phyloP scores from a whole-genome alignment of 2,797 vertebrate genomes.

The Tinamus major region DNA sequence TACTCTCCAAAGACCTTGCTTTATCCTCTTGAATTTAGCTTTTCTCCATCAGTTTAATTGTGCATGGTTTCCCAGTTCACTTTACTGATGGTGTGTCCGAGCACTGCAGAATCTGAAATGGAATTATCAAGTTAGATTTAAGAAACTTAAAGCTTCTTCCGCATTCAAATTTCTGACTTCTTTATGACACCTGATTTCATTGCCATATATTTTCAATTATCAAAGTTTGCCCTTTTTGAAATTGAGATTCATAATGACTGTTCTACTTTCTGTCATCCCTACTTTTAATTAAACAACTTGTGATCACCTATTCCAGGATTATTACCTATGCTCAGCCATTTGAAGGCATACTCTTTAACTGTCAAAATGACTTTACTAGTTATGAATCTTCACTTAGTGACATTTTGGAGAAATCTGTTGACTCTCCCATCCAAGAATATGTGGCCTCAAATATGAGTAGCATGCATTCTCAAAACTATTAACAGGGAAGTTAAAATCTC shows the following conservation, averaged over 20 bases:
- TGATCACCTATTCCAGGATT: background rate
- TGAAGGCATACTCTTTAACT: background rate
- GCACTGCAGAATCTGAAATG: background rate
- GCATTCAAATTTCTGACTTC: background rate
- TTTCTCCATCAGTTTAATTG: background rate
- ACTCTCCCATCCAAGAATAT: background rate
- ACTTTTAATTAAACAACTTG: background rate
- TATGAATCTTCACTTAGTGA: background rate
- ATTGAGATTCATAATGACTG: background rate
- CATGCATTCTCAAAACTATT: background rate
- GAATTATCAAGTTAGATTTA: background rate
- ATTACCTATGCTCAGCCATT: background rate
- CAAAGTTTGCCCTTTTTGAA: background rate
- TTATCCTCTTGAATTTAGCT: background rate
- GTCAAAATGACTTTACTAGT: background rate
- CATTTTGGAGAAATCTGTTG: background rate
- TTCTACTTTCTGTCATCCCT: background rate
- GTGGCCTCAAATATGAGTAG: background rate
- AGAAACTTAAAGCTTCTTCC: background rate
- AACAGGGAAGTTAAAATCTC: background rate
- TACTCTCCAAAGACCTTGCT: background rate
- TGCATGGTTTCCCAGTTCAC: background rate
- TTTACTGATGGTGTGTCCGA: background rate
- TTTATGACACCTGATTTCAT: background rate
- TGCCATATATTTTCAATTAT: background rate